These are phyloP conservation scores for Anagrus nilaparvatae DNA, from an alignment of 1,140 invertebrate species.

Conservation along the genomic window DNA sequence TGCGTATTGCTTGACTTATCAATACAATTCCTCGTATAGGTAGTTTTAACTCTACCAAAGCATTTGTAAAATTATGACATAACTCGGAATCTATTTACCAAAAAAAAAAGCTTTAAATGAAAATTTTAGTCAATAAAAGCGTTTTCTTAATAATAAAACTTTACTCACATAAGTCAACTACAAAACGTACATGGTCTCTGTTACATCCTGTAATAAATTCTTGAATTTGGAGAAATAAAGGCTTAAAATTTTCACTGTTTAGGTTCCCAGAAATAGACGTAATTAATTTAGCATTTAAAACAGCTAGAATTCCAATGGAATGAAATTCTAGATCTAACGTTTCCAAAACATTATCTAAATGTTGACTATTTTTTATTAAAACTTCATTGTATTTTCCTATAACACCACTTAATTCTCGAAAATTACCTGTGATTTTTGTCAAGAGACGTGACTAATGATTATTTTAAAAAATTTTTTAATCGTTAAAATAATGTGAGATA, in stretches of 20 bases:
- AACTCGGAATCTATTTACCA: constrained; percentile 68
- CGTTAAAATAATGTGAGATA: too few relatives aligned
- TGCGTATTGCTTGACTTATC: constrained; percentile 74
- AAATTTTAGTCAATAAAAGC: background rate
- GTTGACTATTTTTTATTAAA: constrained; percentile 68
- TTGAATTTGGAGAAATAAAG: constrained; percentile 56
- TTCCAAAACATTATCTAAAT: constrained; percentile 81
- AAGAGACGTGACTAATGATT: too few relatives aligned
- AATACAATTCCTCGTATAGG: constrained; percentile 78
- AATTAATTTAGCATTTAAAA: constrained; percentile 70
- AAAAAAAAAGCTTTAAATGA: background rate
- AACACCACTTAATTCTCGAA: constrained; percentile 67
- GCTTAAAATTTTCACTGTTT: constrained; percentile 38
- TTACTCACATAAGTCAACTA: constrained; percentile 73
- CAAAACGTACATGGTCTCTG: constrained; percentile 77
- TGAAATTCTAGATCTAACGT: constrained; percentile 83
- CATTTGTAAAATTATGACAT: constrained; percentile 72
- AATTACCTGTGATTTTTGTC: too few relatives aligned
- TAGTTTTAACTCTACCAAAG: constrained; percentile 64
- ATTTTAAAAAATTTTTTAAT: too few relatives aligned
- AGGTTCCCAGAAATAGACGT: constrained; percentile 31
- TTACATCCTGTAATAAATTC: constrained; percentile 79
- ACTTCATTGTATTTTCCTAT: constrained; percentile 70
- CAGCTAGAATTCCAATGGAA: constrained; percentile 74
- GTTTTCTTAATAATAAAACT: background rate